Conservation (phyloP, 1,140 invertebrate genomes). For the Polypedilum pembai region DNA sequence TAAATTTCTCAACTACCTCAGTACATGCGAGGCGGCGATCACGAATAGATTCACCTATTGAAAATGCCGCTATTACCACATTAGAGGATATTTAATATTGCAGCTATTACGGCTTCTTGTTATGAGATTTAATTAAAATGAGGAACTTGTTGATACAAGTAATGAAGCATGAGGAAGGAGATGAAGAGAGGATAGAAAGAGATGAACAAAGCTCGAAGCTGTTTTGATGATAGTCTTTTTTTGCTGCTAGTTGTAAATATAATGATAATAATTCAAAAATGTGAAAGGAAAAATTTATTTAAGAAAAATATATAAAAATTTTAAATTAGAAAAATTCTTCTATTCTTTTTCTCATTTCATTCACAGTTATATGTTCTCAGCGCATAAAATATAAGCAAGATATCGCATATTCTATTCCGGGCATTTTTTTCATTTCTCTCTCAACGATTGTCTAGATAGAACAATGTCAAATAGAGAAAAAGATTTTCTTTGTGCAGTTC, state of each 20-base stretch:
- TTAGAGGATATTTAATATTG: not conserved
- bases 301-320: too few species aligned
- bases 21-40: not conserved
- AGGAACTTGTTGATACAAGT: not conserved
- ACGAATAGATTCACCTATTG: not conserved
- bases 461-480: conserved; percentile 76
- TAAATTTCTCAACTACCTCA: conserved; percentile 12
- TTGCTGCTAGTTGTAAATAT: too few species aligned
- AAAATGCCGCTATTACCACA: not conserved
- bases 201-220: too few species aligned
- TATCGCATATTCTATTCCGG: conserved; percentile 77
- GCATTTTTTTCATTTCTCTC: conserved; percentile 63
- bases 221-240: too few species aligned
- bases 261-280: too few species aligned
- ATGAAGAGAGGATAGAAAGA: not conserved
- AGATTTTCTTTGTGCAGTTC: conserved; percentile 64
- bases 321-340: not conserved
- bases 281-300: too few species aligned
- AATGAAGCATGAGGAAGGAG: not conserved
- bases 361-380: conserved; percentile 75
- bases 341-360: not conserved
- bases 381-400: conserved; percentile 60
- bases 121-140: not conserved
- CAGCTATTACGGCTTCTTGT: not conserved
- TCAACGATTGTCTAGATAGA: conserved; percentile 79